Base-by-base conservation (phyloP, 2,797 vertebrate species). In the Ctenochaetus hawaiiensis region DNA sequence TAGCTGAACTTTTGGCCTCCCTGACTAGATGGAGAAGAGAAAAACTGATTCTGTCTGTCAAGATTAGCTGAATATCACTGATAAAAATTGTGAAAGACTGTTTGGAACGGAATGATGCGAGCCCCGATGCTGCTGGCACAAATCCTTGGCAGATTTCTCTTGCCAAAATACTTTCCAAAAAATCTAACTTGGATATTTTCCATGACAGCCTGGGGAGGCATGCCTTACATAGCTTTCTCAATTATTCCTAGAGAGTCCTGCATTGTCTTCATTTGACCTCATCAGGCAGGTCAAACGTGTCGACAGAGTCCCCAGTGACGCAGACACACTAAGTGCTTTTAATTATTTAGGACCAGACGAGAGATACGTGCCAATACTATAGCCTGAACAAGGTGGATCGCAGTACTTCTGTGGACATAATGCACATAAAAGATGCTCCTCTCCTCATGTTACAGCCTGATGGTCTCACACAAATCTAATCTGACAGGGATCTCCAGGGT, bases 311-410 rank as follows among this genome's bases (percentile, higher is more conserved):
- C 85, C 85, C 9, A 12, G 37, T 63, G 89, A 80, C 63, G 10
- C 78, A 57, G 80, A 82, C 83, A 84, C 82, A 82, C 86, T 91
- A 89, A 93, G 89, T 90, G 89, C 76, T 81, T 90, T 94, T 66
- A 94, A 93, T 92, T 88, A 93, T 93, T 92, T 73, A 93, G 57
- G 78, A 70, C 41, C 39, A 47, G 78, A 86, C 13, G 20, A 87
- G 77, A 78, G 75, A 86, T 81, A 84, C 20, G 72, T 48, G 72
- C 44, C 65, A 71, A 54, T 69, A 47, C 77, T 78, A 67, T 75
- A 82, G 80, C 84, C 78, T 65, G 67, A 84, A 90, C 73, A 84
- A 83, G 80, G 67, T 63, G 77, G 75, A 86, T 85, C 80, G 51
- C 77, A 78, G 81, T 86, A 13, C 72, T 78, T 53, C 76, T 83